phyloP scores from a whole-genome alignment of 2,888 invertebrate species.

The Rhogogaster chlorosoma region DNA sequence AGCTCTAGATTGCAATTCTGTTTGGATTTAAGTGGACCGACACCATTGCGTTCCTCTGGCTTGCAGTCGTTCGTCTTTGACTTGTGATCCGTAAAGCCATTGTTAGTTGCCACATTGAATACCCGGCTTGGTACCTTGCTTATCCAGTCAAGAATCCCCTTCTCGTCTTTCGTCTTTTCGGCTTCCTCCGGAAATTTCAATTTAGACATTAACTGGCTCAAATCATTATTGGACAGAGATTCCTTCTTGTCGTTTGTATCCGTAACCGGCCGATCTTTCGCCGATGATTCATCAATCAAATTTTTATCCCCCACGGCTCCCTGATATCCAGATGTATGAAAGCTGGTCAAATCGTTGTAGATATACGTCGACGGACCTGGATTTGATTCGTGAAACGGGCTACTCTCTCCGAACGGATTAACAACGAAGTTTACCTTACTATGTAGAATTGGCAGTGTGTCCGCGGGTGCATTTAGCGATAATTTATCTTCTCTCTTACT shows the following conservation, averaged over 20 bases:
- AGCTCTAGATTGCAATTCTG: conserved; percentile 75
- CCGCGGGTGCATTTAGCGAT: background rate
- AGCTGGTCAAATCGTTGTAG: background rate
- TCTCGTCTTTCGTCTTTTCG: conserved; percentile 63
- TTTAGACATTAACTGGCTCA: conserved; percentile 68
- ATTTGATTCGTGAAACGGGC: conserved; percentile 66
- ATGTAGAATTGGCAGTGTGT: background rate
- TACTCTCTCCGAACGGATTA: conserved; percentile 65
- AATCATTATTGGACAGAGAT: conserved; percentile 50
- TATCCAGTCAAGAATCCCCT: conserved; percentile 71
- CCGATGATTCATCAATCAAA: conserved; percentile 24
- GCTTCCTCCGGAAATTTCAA: conserved; percentile 67
- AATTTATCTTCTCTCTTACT: background rate
- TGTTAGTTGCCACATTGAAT: conserved; percentile 67
- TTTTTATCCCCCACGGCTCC: conserved; percentile 48
- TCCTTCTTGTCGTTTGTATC: background rate
- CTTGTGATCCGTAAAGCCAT: conserved; percentile 64
- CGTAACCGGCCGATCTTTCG: conserved; percentile 34
- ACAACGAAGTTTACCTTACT: conserved; percentile 58
- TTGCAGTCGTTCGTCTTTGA: conserved; percentile 57
- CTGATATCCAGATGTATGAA: conserved; percentile 50
- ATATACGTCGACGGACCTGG: conserved; percentile 67
- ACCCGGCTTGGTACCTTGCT: conserved; percentile 69
- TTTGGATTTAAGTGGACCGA: conserved; percentile 65
- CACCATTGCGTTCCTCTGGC: conserved; percentile 56